Percentiles rank a stretch among this genome's conserved stretches.
These are phyloP conservation scores for Parnassius smintheus DNA, from an alignment of 2,888 invertebrate genomes.

Conservation along the genomic window DNA sequence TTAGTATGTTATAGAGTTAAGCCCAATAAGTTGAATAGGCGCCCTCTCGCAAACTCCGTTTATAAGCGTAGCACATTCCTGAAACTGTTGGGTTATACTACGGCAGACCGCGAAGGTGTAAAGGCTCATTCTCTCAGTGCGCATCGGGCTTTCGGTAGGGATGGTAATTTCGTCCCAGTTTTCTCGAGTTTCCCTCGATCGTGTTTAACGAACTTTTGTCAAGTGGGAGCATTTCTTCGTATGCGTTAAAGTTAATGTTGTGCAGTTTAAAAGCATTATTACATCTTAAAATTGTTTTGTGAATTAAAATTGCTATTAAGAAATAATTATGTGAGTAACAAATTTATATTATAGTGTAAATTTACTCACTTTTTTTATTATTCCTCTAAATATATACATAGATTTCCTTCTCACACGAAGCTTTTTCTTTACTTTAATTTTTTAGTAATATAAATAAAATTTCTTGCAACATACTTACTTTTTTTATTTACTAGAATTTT, in stretches of 20 bases:
- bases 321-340: no score
- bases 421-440: no score
- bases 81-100: constrained; percentile 58
- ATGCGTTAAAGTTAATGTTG: constrained; percentile 12
- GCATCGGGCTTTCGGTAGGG: constrained; percentile 43
- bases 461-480: no score
- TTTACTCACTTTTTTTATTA: no score
- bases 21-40: constrained; percentile 35
- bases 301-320: no score
- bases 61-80: constrained; percentile 22
- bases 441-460: no score
- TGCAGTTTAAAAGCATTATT: constrained; percentile 5
- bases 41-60: constrained; percentile 15
- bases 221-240: constrained; percentile 36
- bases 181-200: constrained; percentile 43
- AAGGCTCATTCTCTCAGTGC: constrained; percentile 58
- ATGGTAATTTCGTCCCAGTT: constrained; percentile 42
- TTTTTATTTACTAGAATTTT: no score
- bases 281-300: no score
- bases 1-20: constrained; percentile 25
- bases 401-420: no score
- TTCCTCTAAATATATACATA: no score
- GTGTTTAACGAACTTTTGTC: constrained; percentile 38
- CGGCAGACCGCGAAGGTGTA: constrained; percentile 51
- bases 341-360: no score